Evolutionary conservation across 2,797 vertebrate genomes (phyloP), one percentile per base, ranked within the genome.

Genomic region (Graptemys geographica): DNA sequence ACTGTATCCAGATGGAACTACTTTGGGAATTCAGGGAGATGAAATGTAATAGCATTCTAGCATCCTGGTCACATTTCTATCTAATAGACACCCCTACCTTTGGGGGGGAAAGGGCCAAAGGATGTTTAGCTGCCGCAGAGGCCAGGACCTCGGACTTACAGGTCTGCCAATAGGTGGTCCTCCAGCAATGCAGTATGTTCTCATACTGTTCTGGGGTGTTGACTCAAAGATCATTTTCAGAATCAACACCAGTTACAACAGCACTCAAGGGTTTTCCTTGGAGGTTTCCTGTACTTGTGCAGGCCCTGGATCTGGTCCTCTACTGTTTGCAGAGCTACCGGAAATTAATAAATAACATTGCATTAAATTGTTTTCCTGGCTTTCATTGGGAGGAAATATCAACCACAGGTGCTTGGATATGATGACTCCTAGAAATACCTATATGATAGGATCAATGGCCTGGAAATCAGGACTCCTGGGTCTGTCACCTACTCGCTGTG

Each of bases 151-250:
- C 69, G 31, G 44, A 74, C 59, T 47, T 21, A 23, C 31, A 49
- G 37, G 51, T 7, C 3, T 21, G 51, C 79, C 44, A 1, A 19
- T 11, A 41, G 44, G 25, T 47, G 12, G 25, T 78, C 13, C 44
- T 28, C n/a, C 78, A 1, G 62, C 2, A 2, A 4, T 21, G 0
- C 5, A 13, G 11, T 11, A 2, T 41, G 72, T n/a, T 44, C 56
- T 18, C 37, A 51, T 11, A 41, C 0, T 0, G 27, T 5, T 49
- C 53, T 41, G 59, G 74, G 79, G 4, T n/a, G 72, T 79, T 81
- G 52, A 18, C 74, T 81, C 28, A 62, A 81, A 83, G 83, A 84
- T 1, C 23, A n/a, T 9, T 15, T 25, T 47, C 44, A 18, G 27
- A 84, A 84, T 1, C 4, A 55, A 76, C 88, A 33, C 1, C 8